Percentiles rank a stretch among this genome's conserved stretches.
Evolutionary conservation across 2,797 vertebrate species (phyloP).

Genomic region (Peromyscus attwateri): DNA sequence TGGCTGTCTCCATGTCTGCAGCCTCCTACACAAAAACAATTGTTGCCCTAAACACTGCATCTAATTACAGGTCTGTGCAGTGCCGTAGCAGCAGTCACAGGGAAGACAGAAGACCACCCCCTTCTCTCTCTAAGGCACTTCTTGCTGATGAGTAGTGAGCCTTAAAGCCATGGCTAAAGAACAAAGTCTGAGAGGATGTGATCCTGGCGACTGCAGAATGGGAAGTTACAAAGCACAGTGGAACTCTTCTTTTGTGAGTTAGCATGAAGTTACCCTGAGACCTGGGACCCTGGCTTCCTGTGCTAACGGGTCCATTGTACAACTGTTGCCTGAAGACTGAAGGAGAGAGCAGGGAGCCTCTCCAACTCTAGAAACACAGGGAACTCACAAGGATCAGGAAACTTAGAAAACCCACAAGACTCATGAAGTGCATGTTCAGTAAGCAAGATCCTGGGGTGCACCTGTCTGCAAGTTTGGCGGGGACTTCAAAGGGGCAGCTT

Average conservation of each 20-base stretch:
- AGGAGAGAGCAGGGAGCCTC: not conserved
- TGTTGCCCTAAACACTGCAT: slow-evolving; percentile 4
- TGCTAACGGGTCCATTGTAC: not conserved
- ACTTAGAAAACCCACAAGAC: not conserved
- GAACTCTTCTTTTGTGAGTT: not conserved
- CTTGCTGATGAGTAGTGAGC: slow-evolving; percentile 76
- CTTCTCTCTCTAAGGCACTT: not conserved
- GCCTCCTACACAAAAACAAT: slow-evolving; percentile 62
- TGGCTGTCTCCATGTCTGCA: slow-evolving; percentile 46
- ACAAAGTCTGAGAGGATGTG: slow-evolving; percentile 60
- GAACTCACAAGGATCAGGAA: not conserved
- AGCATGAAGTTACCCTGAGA: not conserved
- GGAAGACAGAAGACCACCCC: slow-evolving; percentile 32
- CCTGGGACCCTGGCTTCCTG: not conserved
- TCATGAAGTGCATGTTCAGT: not conserved
- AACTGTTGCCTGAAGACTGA: not conserved
- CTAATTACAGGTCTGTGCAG: slow-evolving; percentile 79
- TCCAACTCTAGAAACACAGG: not conserved
- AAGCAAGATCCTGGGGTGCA: too few relatives aligned
- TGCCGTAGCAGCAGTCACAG: slow-evolving; percentile 56
- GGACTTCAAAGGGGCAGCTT: not conserved
- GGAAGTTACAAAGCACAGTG: not conserved
- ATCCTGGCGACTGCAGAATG: not conserved
- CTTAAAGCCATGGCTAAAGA: slow-evolving; percentile 72
- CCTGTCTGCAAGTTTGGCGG: not conserved